Base-by-base conservation (phyloP, 2,113 vertebrate genomes). In the Seriola quinqueradiata region DNA sequence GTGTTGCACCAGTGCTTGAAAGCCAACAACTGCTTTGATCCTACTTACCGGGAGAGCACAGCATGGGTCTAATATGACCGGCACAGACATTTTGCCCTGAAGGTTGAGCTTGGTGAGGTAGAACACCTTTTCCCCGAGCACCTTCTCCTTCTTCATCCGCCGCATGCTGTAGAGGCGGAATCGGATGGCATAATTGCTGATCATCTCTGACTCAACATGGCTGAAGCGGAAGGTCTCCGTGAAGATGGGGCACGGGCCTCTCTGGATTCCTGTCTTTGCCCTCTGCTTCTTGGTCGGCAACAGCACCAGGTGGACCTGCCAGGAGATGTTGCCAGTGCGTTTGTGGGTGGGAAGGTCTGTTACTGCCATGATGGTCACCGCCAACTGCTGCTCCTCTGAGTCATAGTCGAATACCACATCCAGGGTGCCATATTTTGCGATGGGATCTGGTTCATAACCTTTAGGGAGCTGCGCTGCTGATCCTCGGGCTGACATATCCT, bases 101-200 rank as follows among this genome's bases (percentile, higher is more conserved):
- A 99, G 97, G 94, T 98, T 98, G 93, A 99, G 95, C 95, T 99
- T 99, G 85, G 97, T 99, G 95, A 99, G 96, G 95, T 97, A 97
- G 95, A 99, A 99, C 84, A 99, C 94, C 95, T 99, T 99, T 90
- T 99, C 98, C 86, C 98, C 98, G 46, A 99, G 96, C 92, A 97
- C 94, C 94, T 97, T 98, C 93, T 99, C 98, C 69, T 97, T 99
- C 92, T 99, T 99, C 96, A 99, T 96, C 58, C 97, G 96, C 32
- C 97, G 95, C 78, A 99, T 92, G 11, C 97, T 97, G 85, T 99
- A 99, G 19, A 99, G 97, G 85, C 98, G 96, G 84, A 99, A 99
- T 10, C 98, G 96, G 78, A 99, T 92, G n/a, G 97, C 97, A 1
- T 99, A 99, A 89, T 99, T 99, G 84, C 97, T 95, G 89, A 99